Percentiles rank a stretch among this genome's conserved stretches.
Evolutionary conservation across 2,113 vertebrate genomes (phyloP).

Genomic region (Brachypteracias leptosomus): DNA sequence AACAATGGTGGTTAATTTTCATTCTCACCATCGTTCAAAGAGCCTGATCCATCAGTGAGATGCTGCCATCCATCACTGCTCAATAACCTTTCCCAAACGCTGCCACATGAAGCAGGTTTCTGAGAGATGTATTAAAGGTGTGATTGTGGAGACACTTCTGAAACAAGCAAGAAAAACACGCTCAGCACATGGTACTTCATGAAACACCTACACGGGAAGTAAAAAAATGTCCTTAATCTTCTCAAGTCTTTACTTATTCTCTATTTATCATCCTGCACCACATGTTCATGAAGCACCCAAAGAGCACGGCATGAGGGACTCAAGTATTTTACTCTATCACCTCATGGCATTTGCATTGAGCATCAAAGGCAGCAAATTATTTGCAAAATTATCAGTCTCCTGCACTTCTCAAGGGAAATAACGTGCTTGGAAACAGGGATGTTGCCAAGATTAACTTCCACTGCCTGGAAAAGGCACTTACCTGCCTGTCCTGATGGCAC

Average conservation of each 20-base stretch:
- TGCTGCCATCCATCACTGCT: not conserved
- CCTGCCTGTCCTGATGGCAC: not conserved
- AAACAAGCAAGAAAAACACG: not conserved
- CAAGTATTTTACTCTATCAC: not conserved
- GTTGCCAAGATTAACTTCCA: not conserved
- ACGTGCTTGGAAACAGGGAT: accelerated
- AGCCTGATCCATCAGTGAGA: not conserved
- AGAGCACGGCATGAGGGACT: not conserved
- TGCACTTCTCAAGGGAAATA: not conserved
- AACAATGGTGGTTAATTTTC: not conserved
- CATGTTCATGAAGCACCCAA: not conserved
- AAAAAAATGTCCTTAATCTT: not conserved
- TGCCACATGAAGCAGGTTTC: not conserved
- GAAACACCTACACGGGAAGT: not conserved
- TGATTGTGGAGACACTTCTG: not conserved
- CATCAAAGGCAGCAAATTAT: not conserved
- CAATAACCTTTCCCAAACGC: not conserved
- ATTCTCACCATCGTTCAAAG: not conserved
- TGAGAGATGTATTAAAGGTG: not conserved
- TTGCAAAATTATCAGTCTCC: not conserved
- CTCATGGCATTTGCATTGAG: not conserved
- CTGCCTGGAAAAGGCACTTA: not conserved
- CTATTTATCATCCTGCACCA: not conserved
- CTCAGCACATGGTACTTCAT: not conserved
- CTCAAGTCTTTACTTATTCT: not conserved